Evolutionary conservation across 2,888 invertebrate genomes (phyloP).

Genomic region (Cryptocephalus moraei): DNA sequence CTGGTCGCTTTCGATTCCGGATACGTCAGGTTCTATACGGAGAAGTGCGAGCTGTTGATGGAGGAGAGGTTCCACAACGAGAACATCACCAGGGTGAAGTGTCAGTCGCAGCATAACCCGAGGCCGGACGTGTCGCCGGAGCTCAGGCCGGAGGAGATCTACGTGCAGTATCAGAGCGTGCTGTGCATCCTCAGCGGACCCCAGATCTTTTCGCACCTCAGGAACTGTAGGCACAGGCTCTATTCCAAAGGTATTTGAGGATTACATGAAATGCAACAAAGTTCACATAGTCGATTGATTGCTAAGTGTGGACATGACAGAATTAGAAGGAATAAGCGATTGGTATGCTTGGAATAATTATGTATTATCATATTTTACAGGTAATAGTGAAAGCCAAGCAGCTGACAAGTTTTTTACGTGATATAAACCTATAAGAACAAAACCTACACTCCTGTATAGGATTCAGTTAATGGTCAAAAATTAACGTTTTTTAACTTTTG

Average conservation of each 20-base stretch:
- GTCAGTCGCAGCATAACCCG: constrained; percentile 54
- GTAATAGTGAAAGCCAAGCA: no score
- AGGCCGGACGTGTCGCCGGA: constrained; percentile 34
- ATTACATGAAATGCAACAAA: no score
- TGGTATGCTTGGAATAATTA: constrained; percentile 53
- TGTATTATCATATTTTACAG: no score
- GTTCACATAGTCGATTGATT: no score
- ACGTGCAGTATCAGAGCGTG: constrained; percentile 60
- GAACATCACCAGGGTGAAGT: constrained; percentile 67
- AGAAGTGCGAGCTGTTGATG: constrained; percentile 70
- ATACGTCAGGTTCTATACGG: constrained; percentile 77
- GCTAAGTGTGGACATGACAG: no score
- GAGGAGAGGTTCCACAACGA: constrained; percentile 79
- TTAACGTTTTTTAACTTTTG: no score
- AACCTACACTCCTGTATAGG: no score
- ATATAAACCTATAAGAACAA: no score
- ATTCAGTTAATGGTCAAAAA: no score
- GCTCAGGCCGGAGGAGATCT: constrained; percentile 54
- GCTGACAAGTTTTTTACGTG: no score
- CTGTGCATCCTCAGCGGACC: constrained; percentile 67
- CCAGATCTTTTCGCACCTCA: constrained; percentile 68
- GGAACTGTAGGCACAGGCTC: constrained; percentile 65
- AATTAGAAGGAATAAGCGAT: background rate
- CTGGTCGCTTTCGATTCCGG: constrained; percentile 76
- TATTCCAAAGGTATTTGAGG: no score